These are phyloP conservation scores for Drosophila fuyamai DNA, from an alignment of 1,140 invertebrate species.

Conservation along the genomic window DNA sequence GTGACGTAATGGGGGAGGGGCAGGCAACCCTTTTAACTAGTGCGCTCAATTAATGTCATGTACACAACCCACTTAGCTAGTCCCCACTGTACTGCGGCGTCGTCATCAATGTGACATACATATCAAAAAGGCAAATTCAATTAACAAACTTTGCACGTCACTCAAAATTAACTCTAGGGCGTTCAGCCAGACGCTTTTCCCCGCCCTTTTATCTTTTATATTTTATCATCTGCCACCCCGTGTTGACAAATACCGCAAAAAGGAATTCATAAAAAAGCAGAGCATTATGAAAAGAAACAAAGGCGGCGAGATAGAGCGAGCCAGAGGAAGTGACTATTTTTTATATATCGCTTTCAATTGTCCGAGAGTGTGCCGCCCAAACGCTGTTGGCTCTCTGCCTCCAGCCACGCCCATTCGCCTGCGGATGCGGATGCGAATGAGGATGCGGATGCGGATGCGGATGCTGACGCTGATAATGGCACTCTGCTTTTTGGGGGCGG, in stretches of 20 bases:
- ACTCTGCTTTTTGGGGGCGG: conserved; percentile 16
- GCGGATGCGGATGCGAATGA: conserved; percentile 29
- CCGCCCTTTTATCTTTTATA: conserved; percentile 1
- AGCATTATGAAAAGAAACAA: conserved; percentile 65
- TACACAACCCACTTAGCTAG: conserved; percentile 81
- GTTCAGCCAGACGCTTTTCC: conserved; percentile 59
- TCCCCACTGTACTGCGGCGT: conserved; percentile 71
- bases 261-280: conserved; percentile 24
- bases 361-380: conserved; percentile 68
- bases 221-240: conserved; percentile 3
- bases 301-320: conserved; percentile 13
- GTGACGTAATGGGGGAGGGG: not conserved
- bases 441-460: conserved; percentile 16
- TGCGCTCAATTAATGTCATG: conserved; percentile 80
- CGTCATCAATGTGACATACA: conserved; percentile 60
- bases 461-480: conserved; percentile 32
- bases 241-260: conserved; percentile 65
- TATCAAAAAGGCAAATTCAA: conserved; percentile 82
- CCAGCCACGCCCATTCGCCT: conserved; percentile 43
- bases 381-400: conserved; percentile 34
- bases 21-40: conserved; percentile 57
- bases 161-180: conserved; percentile 77
- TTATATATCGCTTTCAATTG: conserved; percentile 77
- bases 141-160: conserved; percentile 82
- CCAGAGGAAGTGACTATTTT: conserved; percentile 54